Conservation (phyloP, 2,113 vertebrate genomes). For the Sorex araneus region DNA sequence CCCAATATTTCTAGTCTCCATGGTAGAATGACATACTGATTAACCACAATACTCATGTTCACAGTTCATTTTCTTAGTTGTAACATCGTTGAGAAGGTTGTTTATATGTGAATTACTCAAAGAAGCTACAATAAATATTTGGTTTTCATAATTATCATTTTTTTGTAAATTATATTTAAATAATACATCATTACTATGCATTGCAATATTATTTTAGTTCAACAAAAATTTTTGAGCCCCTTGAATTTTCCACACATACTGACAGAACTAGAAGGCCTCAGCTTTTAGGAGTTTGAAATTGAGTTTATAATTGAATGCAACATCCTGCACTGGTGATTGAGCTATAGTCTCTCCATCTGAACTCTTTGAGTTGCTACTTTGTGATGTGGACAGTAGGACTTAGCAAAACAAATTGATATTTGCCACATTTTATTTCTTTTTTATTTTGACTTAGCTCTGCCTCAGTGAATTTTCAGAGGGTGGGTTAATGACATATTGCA, state of each 20-base stretch:
- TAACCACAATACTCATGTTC: background rate
- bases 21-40: background rate
- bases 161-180: slow-evolving; percentile 27
- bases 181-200: too few species aligned
- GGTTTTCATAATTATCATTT: slow-evolving; percentile 53
- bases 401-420: background rate
- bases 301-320: background rate
- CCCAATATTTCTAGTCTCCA: background rate
- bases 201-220: slow-evolving; percentile 55
- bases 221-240: slow-evolving; percentile 17
- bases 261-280: background rate
- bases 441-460: background rate
- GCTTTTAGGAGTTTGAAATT: background rate
- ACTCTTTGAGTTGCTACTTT: background rate
- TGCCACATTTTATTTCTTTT: background rate
- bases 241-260: slow-evolving; percentile 53
- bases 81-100: slow-evolving; percentile 51
- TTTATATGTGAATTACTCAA: slow-evolving; percentile 30
- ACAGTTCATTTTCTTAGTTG: background rate
- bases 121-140: slow-evolving; percentile 52
- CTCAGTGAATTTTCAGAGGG: too few species aligned
- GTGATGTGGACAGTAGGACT: background rate
- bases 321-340: background rate
- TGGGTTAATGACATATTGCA: background rate
- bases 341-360: background rate